Evolutionary conservation across 1,140 invertebrate genomes (phyloP).

Genomic region (Trachymyrmex septentrionalis): DNA sequence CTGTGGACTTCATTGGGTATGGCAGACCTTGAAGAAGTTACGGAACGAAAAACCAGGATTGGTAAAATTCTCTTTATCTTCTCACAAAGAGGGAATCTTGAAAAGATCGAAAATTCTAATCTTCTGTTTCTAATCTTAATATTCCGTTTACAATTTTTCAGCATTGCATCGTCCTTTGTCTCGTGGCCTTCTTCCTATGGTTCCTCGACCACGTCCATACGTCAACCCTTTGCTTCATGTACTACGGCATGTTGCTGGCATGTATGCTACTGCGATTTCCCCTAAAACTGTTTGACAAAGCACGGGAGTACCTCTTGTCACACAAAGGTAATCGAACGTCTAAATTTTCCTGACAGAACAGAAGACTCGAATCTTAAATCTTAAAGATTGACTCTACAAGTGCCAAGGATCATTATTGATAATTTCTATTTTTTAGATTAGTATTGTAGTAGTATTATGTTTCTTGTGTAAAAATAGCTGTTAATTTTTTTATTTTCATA

Average conservation of each 20-base stretch:
- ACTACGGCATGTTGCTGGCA: conserved; percentile 81
- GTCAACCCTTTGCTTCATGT: conserved; percentile 78
- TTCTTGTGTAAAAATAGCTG: too few relatives aligned
- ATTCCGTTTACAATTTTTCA: conserved; percentile 59
- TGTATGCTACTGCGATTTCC: conserved; percentile 72
- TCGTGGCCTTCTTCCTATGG: conserved; percentile 80
- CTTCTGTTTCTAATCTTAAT: too few relatives aligned
- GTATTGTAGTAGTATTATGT: too few relatives aligned
- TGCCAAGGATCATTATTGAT: too few relatives aligned
- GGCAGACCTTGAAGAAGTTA: conserved; percentile 75
- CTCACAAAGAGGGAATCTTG: not conserved
- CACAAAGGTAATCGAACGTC: conserved; percentile 71
- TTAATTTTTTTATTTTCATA: too few relatives aligned
- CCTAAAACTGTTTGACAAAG: conserved; percentile 77
- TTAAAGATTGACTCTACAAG: not conserved
- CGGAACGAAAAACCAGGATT: conserved; percentile 81
- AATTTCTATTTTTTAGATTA: too few relatives aligned
- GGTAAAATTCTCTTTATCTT: conserved; percentile 72
- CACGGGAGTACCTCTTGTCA: conserved; percentile 38
- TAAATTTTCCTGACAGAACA: not conserved
- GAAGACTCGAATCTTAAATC: not conserved
- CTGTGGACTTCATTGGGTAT: conserved; percentile 55
- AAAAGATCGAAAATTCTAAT: not conserved
- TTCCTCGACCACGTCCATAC: conserved; percentile 79
- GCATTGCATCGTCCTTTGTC: conserved; percentile 81